Evolutionary conservation across 2,113 vertebrate genomes (phyloP), one percentile per base, ranked within the genome.

Genomic region (Misgurnus mizolepis): DNA sequence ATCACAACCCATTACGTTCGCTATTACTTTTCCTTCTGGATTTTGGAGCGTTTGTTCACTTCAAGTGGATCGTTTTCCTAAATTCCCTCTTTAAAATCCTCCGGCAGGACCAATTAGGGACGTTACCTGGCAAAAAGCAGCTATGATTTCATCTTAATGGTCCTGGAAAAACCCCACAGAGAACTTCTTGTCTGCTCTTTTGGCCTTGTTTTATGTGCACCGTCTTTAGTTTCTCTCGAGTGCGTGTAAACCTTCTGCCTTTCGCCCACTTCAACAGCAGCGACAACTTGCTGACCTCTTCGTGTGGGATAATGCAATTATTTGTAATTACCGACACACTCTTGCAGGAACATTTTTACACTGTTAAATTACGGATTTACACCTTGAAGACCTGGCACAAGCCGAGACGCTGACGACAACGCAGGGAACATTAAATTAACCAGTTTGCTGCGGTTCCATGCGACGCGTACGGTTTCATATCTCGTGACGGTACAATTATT

Each of bases 81-180:
- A 60, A 74, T 22, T 45, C 71, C 39, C 41, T 64, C 18, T 39
- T 76, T 76, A 76, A 64, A 41, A 64, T 49, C 22, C 43, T 64
- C 73, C 73, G n/a, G 73, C 22, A 49, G 73, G 73, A 76, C 73
- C 73, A 64, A 64, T 76, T 76, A 64, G 43, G 43, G 15, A 76
- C 41, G 43, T 76, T 76, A 76, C 73, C 60, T 64, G 73, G 73
- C 58, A 17, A 75, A 75, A 64, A 39, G 41, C 34, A 49, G 22
- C 73, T 76, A 76, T 76, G 73, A 64, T 58, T 64, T 76, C 50
- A 41, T 50, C 73, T 62, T 50, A 76, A 76, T 76, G 73, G 43
- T 50, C 73, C 60, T 0, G 18, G 10, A 22, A 14, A 50, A 61
- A 22, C 22, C 73, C 60, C 43, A n/a, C 22, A 50, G 73, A 76